Base-by-base conservation (phyloP, 37 sponge, comb jelly and placozoan genomes). In the Tethya wilhelma region DNA sequence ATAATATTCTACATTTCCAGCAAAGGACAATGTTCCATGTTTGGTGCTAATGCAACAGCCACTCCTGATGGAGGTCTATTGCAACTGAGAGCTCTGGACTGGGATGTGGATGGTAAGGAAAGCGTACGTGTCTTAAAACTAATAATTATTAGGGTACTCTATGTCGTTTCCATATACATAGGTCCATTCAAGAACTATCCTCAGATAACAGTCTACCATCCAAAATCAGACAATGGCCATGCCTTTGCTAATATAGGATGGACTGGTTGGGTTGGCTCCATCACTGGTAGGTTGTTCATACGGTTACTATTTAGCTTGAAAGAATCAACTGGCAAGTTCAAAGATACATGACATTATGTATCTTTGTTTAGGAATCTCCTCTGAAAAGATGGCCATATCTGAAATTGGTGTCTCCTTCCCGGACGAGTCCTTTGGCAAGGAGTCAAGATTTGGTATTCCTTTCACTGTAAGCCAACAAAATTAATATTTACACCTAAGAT, bases 141-240 rank as follows among this genome's bases (percentile, higher is more conserved):
- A 28, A 29, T 71, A n/a, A n/a, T n/a, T n/a, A n/a, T n/a, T n/a
- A n/a, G n/a, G n/a, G n/a, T n/a, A n/a, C n/a, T n/a, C n/a, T n/a
- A n/a, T 49, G 53, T n/a, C n/a, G n/a, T n/a, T n/a, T n/a, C n/a
- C 68, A 8, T 7, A 31, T 36, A 3, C 63, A 9, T 68, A 94
- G 95, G 95, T 34, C 95, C 90, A 0, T 94, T 94, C 74, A 94
- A 84, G 83, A 94, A 94, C 79, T 90, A 85, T 44, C 95, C 95
- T 12, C 95, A 94, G 45, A 64, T 94, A 12, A 94, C 95, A 14
- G 88, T 94, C 31, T 94, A 94, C 82, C 95, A 94, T 45, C 95
- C 94, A 42, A 71, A 83, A 34, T 2, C 44, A n/a, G 74, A 63
- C 37, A 73, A 72, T 34, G 95, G 95, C 0, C 75, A 94, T 67